phyloP scores from a whole-genome alignment of 2,888 invertebrate genomes.

The Agrotis ipsilon region DNA sequence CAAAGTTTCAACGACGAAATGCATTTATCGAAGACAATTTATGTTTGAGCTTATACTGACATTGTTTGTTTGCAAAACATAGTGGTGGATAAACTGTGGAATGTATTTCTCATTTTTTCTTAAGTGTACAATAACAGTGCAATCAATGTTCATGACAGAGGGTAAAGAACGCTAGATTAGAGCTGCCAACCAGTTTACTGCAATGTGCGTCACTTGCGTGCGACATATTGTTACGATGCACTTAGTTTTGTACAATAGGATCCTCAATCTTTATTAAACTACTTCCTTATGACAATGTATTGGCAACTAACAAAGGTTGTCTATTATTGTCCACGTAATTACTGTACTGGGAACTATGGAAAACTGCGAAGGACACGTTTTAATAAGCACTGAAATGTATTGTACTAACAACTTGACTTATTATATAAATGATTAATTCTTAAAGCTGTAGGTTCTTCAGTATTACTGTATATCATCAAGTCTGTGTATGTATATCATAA shows the following conservation, averaged over 20 bases:
- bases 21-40: conserved; percentile 4
- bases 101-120: not conserved
- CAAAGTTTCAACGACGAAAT: conserved; percentile 22
- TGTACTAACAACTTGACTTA: not conserved
- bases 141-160: conserved; percentile 7
- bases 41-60: too few relatives aligned
- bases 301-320: conserved; percentile 34
- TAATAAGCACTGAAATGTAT: not conserved
- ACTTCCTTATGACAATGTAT: conserved; percentile 42
- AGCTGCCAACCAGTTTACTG: conserved; percentile 20
- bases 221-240: conserved; percentile 26
- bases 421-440: not conserved
- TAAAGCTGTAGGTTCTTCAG: not conserved
- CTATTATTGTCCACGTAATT: conserved; percentile 2
- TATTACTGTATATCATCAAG: too few relatives aligned
- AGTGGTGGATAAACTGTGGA: not conserved
- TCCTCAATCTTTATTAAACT: conserved; percentile 37
- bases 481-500: too few relatives aligned
- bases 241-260: conserved; percentile 28
- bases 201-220: conserved; percentile 41
- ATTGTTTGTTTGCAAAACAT: not conserved
- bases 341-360: not conserved
- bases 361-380: not conserved
- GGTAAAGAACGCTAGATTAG: conserved; percentile 17
- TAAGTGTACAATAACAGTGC: conserved; percentile 6